Evolutionary conservation across 2,113 vertebrate species (phyloP).

Genomic region (Hippocampus comes): DNA sequence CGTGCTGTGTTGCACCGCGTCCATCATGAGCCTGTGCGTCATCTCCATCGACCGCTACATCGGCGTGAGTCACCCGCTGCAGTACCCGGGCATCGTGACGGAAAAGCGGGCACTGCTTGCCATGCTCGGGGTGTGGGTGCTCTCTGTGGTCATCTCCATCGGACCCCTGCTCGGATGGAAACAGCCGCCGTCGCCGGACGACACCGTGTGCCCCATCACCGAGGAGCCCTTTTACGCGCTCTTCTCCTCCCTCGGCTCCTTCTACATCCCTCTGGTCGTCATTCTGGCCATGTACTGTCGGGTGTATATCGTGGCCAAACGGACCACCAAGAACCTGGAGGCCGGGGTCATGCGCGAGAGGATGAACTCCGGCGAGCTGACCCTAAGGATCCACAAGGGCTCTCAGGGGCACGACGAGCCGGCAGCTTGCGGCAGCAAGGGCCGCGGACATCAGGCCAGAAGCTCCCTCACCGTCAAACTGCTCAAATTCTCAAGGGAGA

Average conservation of each 20-base stretch:
- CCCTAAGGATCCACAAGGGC: conserved; percentile 91
- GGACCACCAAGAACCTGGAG: conserved; percentile 93
- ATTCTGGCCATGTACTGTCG: conserved; percentile 95
- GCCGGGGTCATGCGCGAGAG: conserved; percentile 94
- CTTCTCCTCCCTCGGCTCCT: conserved; percentile 95
- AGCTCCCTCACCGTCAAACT: conserved; percentile 89
- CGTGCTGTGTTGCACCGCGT: conserved; percentile 94
- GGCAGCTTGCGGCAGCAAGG: conserved; percentile 56
- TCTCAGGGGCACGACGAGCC: conserved; percentile 80
- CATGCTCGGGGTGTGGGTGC: conserved; percentile 87
- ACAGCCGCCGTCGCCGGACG: conserved; percentile 85
- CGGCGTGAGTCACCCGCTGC: conserved; percentile 90
- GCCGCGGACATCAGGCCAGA: conserved; percentile 80
- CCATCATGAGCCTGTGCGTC: conserved; percentile 92
- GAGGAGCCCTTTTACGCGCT: conserved; percentile 95
- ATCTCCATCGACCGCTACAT: conserved; percentile 97
- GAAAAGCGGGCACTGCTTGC: conserved; percentile 85
- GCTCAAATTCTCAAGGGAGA: conserved; percentile 92
- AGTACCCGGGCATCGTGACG: conserved; percentile 90
- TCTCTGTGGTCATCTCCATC: conserved; percentile 94
- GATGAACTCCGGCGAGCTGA: conserved; percentile 90
- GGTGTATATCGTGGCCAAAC: conserved; percentile 92
- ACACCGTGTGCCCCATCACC: conserved; percentile 85
- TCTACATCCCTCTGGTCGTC: conserved; percentile 90
- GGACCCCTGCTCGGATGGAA: conserved; percentile 96